Conservation (phyloP, 2,113 vertebrate species). For the Odontesthes bonariensis region DNA sequence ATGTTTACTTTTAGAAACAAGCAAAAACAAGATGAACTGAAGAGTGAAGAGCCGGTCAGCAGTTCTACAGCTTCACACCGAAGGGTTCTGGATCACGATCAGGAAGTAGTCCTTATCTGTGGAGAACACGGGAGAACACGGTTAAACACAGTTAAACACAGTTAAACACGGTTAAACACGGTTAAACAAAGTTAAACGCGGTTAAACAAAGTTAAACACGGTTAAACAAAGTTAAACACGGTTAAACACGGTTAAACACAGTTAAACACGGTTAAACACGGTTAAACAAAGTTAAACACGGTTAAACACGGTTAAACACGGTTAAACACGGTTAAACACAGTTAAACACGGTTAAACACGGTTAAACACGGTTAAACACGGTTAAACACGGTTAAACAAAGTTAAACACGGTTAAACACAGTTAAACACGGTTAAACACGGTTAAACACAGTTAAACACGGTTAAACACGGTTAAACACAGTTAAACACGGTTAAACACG, state of each 20-base stretch:
- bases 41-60: neutral
- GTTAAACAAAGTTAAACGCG: neutral
- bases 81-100: slow-evolving; percentile 96
- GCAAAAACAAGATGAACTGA: slow-evolving; percentile 29
- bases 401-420: rapidly evolving
- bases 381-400: too few relatives aligned
- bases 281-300: neutral
- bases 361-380: neutral
- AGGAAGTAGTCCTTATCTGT: slow-evolving; percentile 98
- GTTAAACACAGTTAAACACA: neutral
- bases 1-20: slow-evolving; percentile 14
- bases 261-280: neutral
- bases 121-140: slow-evolving; percentile 11
- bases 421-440: too few relatives aligned
- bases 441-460: too few relatives aligned
- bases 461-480: neutral
- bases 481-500: too few relatives aligned
- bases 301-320: too few relatives aligned
- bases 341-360: neutral
- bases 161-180: rapidly evolving
- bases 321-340: neutral
- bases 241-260: neutral
- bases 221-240: too few relatives aligned
- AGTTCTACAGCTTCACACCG: slow-evolving; percentile 80
- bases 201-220: neutral